phyloP scores from a whole-genome alignment of 2,113 vertebrate species.

The Semnornis frantzii region DNA sequence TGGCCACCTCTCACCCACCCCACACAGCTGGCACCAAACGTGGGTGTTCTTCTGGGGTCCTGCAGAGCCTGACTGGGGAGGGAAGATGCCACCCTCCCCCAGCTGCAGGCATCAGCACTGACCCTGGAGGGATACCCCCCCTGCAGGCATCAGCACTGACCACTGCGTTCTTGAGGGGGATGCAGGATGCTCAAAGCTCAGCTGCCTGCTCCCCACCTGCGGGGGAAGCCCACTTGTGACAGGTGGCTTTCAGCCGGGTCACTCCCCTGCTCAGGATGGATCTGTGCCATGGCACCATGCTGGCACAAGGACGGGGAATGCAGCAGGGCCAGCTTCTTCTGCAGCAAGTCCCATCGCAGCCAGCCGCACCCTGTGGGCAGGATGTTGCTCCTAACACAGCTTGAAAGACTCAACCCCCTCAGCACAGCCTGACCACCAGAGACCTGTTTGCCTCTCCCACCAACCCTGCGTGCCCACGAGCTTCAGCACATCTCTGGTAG shows the following conservation, averaged over 20 bases:
- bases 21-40: rapidly evolving
- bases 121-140: not conserved
- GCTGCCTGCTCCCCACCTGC: not conserved
- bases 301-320: not conserved
- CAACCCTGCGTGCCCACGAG: not conserved
- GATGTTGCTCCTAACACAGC: not conserved
- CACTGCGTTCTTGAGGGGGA: too few species aligned
- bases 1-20: not conserved
- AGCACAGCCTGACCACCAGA: rapidly evolving
- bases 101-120: not conserved
- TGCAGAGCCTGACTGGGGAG: not conserved
- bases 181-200: not conserved
- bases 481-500: not conserved
- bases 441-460: not conserved
- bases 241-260: rapidly evolving
- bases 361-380: rapidly evolving
- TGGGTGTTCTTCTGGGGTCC: rapidly evolving
- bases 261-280: not conserved
- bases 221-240: not conserved
- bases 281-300: not conserved
- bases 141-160: not conserved
- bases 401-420: not conserved
- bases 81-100: not conserved
- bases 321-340: rapidly evolving
- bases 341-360: not conserved